Evolutionary conservation across 1,140 invertebrate genomes (phyloP).

Genomic region (Pseudachorutes palmiensis): DNA sequence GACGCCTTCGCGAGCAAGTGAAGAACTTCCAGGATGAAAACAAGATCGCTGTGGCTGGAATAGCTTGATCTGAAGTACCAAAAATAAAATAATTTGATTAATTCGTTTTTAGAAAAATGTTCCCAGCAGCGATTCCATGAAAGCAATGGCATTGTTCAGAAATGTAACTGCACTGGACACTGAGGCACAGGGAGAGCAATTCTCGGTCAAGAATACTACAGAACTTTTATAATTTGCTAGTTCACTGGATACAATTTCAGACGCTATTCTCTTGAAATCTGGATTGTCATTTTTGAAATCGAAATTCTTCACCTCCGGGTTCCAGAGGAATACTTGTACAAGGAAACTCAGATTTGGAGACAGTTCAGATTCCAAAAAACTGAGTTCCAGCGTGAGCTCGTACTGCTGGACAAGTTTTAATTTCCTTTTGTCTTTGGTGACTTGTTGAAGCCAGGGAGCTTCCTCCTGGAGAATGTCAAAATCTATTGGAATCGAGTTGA

Average conservation of each 20-base stretch:
- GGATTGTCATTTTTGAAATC: constrained; percentile 7
- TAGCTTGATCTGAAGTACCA: not conserved
- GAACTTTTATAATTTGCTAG: constrained; percentile 2
- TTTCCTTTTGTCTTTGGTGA: constrained; percentile 26
- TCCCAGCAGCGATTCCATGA: constrained; percentile 8
- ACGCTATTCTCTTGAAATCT: constrained; percentile 9
- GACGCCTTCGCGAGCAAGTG: constrained; percentile 56
- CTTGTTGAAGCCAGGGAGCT: not conserved
- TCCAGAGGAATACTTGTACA: constrained; percentile 22
- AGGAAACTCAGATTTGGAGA: constrained; percentile 30
- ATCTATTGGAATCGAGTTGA: constrained; percentile 21
- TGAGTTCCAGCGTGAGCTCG: constrained; percentile 19
- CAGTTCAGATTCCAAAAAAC: constrained; percentile 27
- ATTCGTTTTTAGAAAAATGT: not conserved
- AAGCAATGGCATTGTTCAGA: not conserved
- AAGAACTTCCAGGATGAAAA: constrained; percentile 78
- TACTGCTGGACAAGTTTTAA: constrained; percentile 18
- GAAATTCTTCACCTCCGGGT: constrained; percentile 18
- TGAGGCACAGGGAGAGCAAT: not conserved
- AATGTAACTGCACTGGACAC: not conserved
- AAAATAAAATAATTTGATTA: not conserved
- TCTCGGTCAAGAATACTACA: not conserved
- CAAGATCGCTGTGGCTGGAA: constrained; percentile 46
- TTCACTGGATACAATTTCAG: constrained; percentile 10
- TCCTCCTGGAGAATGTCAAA: constrained; percentile 3